Conservation (phyloP, 2,888 invertebrate species). For the Exocentrus adspersus region DNA sequence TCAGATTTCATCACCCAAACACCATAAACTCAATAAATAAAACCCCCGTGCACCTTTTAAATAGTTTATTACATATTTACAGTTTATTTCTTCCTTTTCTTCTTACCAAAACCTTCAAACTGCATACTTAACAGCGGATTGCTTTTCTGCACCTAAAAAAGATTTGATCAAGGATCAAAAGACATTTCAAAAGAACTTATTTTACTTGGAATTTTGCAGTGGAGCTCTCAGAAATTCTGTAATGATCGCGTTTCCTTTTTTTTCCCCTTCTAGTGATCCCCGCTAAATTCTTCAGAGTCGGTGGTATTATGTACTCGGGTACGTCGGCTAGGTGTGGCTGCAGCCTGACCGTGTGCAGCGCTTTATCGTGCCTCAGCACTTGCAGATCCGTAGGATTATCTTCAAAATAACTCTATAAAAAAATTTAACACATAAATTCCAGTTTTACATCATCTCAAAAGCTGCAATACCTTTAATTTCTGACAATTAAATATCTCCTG, state of each 20-base stretch:
- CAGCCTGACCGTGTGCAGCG: constrained; percentile 83
- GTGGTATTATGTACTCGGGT: constrained; percentile 91
- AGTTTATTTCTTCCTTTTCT: constrained; percentile 51
- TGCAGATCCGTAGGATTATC: constrained; percentile 90
- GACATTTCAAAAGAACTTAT: too few relatives aligned
- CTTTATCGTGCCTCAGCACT: constrained; percentile 85
- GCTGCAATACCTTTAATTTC: constrained; percentile 84
- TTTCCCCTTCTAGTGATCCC: constrained; percentile 61
- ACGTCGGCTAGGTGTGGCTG: constrained; percentile 90
- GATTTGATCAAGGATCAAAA: too few relatives aligned
- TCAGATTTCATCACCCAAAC: too few relatives aligned
- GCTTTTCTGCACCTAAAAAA: constrained; percentile 70
- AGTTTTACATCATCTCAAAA: too few relatives aligned
- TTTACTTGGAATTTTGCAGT: constrained; percentile 48
- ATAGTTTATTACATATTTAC: background rate
- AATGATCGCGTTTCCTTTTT: constrained; percentile 53
- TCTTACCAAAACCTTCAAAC: constrained; percentile 68
- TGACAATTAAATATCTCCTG: constrained; percentile 91
- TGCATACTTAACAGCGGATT: constrained; percentile 77
- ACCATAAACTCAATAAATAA: too few relatives aligned
- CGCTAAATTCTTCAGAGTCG: constrained; percentile 75
- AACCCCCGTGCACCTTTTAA: too few relatives aligned
- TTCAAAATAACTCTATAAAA: constrained; percentile 86
- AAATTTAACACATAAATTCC: too few relatives aligned
- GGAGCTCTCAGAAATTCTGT: constrained; percentile 47